Conservation (phyloP, 2,113 vertebrate genomes). For the Ophiodon elongatus region DNA sequence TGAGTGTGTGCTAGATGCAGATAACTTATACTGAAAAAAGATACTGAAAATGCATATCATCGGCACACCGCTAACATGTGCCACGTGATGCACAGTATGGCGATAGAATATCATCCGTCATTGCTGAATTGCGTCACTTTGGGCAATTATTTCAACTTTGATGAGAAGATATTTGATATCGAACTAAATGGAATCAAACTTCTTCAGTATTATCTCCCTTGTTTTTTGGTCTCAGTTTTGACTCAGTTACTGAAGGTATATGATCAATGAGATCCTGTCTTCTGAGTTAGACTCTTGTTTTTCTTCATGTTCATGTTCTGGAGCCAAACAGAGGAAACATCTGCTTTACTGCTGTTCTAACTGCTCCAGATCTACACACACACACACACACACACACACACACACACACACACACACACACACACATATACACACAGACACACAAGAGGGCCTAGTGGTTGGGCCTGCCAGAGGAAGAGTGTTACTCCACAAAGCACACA, state of each 20-base stretch:
- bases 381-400: slow-evolving; percentile 49
- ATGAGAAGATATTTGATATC: background rate
- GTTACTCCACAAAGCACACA: slow-evolving; percentile 53
- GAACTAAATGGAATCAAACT: background rate
- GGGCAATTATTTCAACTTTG: background rate
- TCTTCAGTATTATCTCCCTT: background rate
- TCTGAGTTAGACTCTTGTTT: slow-evolving; percentile 53
- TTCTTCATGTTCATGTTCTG: slow-evolving; percentile 65
- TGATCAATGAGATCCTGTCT: slow-evolving; percentile 45
- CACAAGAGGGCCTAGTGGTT: slow-evolving; percentile 54
- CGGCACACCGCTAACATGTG: background rate
- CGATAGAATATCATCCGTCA: background rate
- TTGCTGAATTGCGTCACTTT: background rate
- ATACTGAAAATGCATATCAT: background rate
- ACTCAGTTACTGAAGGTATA: slow-evolving; percentile 1
- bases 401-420: slow-evolving; percentile 26
- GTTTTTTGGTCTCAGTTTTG: slow-evolving; percentile 2
- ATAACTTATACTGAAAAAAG: background rate
- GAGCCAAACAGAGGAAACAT: slow-evolving; percentile 82
- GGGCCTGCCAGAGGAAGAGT: slow-evolving; percentile 64
- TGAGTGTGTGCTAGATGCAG: background rate
- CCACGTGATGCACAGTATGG: background rate
- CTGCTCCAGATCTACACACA: slow-evolving; percentile 78
- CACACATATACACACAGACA: slow-evolving; percentile 20
- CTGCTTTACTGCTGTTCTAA: slow-evolving; percentile 78